Conservation (phyloP, 2,113 vertebrate species). For the Rhabdomys dilectus region DNA sequence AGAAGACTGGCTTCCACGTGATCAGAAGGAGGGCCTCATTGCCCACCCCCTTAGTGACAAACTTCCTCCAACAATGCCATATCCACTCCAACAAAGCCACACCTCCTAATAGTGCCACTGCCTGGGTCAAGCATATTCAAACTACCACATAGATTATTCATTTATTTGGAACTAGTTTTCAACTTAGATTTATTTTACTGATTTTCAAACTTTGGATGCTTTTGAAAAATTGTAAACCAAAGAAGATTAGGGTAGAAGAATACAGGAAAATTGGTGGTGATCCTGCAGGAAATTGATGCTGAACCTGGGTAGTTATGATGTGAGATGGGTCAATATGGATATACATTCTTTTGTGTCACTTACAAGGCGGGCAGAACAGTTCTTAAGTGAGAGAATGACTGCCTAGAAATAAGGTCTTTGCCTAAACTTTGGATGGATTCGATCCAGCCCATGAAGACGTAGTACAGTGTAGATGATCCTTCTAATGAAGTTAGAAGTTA, state of each 20-base stretch:
- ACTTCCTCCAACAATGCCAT: too few relatives aligned
- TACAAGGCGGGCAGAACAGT: not conserved
- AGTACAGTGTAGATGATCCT: constrained; percentile 1
- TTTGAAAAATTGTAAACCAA: constrained; percentile 56
- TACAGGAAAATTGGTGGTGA: not conserved
- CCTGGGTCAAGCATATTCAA: too few relatives aligned
- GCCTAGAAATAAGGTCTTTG: not conserved
- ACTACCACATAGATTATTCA: not conserved
- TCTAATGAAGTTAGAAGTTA: not conserved
- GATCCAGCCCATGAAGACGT: not conserved
- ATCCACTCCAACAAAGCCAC: too few relatives aligned
- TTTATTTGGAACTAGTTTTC: constrained; percentile 45
- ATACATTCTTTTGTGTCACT: not conserved
- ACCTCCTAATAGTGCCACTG: too few relatives aligned
- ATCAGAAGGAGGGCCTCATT: too few relatives aligned
- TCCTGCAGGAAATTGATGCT: not conserved
- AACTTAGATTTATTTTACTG: constrained; percentile 33
- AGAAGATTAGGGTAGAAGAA: not conserved
- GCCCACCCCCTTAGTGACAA: too few relatives aligned
- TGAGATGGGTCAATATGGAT: not conserved
- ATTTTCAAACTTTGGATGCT: constrained; percentile 34
- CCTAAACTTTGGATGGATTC: not conserved
- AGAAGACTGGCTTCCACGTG: too few relatives aligned
- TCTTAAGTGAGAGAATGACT: not conserved
- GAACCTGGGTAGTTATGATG: not conserved